Evolutionary conservation across 2,113 vertebrate genomes (phyloP), one percentile per base, ranked within the genome.

Genomic region (Mohoua ochrocephala): DNA sequence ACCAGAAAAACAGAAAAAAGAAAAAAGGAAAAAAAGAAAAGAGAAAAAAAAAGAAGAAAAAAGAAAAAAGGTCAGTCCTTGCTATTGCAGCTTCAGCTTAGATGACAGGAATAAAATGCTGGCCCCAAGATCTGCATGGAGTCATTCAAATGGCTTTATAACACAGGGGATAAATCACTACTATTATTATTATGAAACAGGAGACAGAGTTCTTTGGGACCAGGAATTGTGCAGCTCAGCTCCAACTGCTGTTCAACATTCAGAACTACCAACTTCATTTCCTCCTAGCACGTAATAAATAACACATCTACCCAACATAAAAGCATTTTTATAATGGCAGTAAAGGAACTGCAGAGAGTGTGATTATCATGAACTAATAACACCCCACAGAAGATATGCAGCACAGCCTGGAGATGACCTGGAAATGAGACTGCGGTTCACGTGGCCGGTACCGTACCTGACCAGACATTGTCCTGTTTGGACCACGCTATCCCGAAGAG

Each of bases 231-330:
- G 76, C 80, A 94, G 67, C 41, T 84, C 74, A 69, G 69, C 93
- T 97, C 81, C 89, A 89, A 95, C 93, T 88, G 74, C 65, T 97
- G 65, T 90, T 97, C 96, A 93, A 92, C 92, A 94, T 94, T 97
- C 93, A 97, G 85, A 97, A 95, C 89, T 96, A 89, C 81, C 94
- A 91, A 95, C 68, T 95, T 97, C 68, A 91, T 97, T 97, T 98
- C 74, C 94, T 96, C 82, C 94, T 93, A 96, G 71, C 93, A 87
- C 37, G 1, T 85, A 94, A 93, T 95, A 97, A 97, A 97, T 97
- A 98, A 97, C 80, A 95, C 80, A 96, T 71, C 75, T 71, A 87
- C 67, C 56, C 71, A 94, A 87, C 65, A 86, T 95, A 90, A 95
- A 89, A 91, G 92, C 91, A 53, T 91, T 96, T 97, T 95, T 87